Conservation (phyloP, 64 coral and sea anemone genomes). For the Catalaphyllia jardinei region DNA sequence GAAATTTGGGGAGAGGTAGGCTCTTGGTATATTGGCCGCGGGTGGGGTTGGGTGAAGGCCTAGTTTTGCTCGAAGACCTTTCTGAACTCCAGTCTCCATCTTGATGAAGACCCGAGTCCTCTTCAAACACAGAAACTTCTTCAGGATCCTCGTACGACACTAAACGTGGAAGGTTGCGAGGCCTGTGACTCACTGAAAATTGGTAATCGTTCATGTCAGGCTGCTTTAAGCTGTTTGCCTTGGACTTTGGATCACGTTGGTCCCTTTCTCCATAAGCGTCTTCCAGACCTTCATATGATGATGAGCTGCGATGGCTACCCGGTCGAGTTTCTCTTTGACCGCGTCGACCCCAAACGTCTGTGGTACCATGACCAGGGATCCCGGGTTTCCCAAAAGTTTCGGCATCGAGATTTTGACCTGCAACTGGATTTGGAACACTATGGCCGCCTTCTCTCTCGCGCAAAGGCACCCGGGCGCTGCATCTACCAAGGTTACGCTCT, state of each 20-base stretch:
- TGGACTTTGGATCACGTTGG: neutral
- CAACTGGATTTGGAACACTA: neutral
- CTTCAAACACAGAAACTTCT: neutral
- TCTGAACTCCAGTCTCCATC: neutral
- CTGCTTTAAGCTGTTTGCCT: neutral
- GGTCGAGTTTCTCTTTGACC: neutral
- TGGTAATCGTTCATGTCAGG: neutral
- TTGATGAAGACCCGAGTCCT: neutral
- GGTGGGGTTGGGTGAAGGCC: neutral
- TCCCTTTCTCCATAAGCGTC: neutral
- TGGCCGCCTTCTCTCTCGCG: neutral
- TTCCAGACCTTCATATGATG: constrained; percentile 13
- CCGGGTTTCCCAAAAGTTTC: neutral
- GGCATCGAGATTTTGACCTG: neutral
- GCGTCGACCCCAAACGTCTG: neutral
- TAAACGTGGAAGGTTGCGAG: neutral
- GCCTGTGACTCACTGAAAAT: neutral
- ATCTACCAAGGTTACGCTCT: neutral
- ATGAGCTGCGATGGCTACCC: neutral
- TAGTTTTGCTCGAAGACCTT: neutral
- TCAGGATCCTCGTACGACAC: constrained; percentile 9
- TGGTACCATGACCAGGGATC: too few species aligned
- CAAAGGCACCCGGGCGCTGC: neutral
- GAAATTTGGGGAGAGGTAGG: neutral
- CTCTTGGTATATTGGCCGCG: neutral